Base-by-base conservation (phyloP, 1,140 invertebrate species). In the Trichomalopsis sarcophagae region DNA sequence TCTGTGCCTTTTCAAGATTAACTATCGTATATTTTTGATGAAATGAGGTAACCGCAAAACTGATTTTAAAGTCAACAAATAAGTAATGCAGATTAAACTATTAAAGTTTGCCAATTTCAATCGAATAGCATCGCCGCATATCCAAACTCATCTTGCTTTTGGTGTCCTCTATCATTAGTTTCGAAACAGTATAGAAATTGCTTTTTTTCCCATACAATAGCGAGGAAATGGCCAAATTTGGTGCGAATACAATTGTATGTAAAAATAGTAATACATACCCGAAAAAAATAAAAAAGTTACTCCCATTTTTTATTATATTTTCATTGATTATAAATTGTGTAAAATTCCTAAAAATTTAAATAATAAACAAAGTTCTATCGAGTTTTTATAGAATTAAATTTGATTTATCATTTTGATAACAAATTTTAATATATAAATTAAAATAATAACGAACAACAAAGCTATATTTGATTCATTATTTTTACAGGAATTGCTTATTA, bases 1-100 rank as follows among this genome's bases (percentile, higher is more conserved):
- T 85, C 79, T 85, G 84, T 85, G 73, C 78, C 79, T 85, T 85
- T 85, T 85, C 74, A 85, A 77, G 27, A 77, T 85, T 81, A 40
- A 69, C 40, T 36, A 82, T 75, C 3, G 40, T 44, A 27, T 30
- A 27, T n/a, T 62, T 47, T 21, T 9, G 50, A 69, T 66, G 44
- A 78, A 5, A 47, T 47, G 6, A 50, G 69, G 74, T 62, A 50
- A 33, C 23, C 68, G 1, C 27, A 71, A 73, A 74, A 74, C 17
- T 50, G 73, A 74, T 55, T 17, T 17, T 21, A 40, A 62, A 62
- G 21, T 62, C 2, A 62, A 62, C 14, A 62, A 62, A 27, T 27
- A 62, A 62, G 55, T 62, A 62, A 71, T 71, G 33, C 14, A 27
- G 10, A 30, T 33, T 36, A 36, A 36, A 36, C 14, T 10, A 27